Conservation (phyloP, 2,888 invertebrate species). For the Melolontha melolontha region DNA sequence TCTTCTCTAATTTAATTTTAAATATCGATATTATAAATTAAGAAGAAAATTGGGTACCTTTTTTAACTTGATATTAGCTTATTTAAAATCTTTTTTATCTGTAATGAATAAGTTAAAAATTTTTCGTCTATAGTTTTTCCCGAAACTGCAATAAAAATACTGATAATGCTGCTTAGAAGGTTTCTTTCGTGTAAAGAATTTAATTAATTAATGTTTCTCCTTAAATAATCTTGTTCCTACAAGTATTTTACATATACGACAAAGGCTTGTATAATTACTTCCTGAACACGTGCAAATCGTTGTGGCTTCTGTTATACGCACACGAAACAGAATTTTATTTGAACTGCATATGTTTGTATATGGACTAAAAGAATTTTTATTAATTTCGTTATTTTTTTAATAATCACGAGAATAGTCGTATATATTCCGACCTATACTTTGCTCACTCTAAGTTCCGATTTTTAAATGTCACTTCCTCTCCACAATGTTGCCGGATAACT, state of each 20-base stretch:
- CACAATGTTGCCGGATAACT: too few relatives aligned
- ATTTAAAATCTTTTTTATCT: too few relatives aligned
- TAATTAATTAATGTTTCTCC: constrained; percentile 17
- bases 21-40: too few relatives aligned
- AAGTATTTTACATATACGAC: constrained; percentile 25
- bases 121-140: too few relatives aligned
- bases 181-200: constrained; percentile 9
- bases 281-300: constrained; percentile 30
- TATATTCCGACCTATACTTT: too few relatives aligned
- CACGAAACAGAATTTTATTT: neutral
- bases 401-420: neutral
- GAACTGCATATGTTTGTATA: neutral
- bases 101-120: too few relatives aligned
- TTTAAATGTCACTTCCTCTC: too few relatives aligned
- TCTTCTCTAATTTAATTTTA: too few relatives aligned
- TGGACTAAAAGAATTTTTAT: neutral
- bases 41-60: too few relatives aligned
- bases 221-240: constrained; percentile 24
- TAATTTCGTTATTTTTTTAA: neutral
- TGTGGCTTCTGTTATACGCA: constrained; percentile 15
- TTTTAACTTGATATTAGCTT: too few relatives aligned
- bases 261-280: constrained; percentile 32
- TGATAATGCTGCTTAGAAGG: neutral
- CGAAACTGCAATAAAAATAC: too few relatives aligned
- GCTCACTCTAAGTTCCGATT: too few relatives aligned